Conservation (phyloP, 53 echinoderm and acorn worm genomes). For the Glandiceps talaboti region DNA sequence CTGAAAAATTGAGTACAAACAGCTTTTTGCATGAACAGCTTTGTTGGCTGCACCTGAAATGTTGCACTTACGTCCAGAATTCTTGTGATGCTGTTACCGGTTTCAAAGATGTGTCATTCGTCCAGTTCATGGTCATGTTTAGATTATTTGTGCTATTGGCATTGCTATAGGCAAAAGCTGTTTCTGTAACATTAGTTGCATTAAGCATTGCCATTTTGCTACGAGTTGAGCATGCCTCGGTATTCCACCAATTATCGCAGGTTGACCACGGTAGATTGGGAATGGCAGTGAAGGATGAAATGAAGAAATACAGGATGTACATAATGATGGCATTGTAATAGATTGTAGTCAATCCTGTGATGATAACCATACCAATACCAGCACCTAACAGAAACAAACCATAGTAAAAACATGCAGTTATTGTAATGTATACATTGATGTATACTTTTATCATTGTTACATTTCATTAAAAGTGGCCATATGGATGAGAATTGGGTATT, state of each 20-base stretch:
- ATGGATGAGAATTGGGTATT: no score
- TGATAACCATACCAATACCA: slow-evolving; percentile 63
- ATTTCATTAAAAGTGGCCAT: no score
- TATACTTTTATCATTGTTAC: no score
- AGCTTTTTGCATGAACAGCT: no score
- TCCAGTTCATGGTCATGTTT: no score
- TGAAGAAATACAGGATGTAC: slow-evolving; percentile 84
- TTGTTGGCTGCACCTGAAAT: no score
- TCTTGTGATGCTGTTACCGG: background rate
- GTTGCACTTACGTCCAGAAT: background rate
- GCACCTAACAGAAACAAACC: slow-evolving; percentile 50
- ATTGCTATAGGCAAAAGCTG: no score
- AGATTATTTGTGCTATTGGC: no score
- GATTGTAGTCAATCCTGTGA: slow-evolving; percentile 54
- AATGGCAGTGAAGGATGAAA: slow-evolving; percentile 48
- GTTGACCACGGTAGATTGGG: slow-evolving; percentile 55
- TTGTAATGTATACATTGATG: no score
- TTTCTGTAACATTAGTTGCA: no score
- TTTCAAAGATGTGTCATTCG: background rate
- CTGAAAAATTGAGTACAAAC: no score
- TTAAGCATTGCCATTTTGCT: background rate
- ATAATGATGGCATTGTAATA: slow-evolving; percentile 97
- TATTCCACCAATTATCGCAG: slow-evolving; percentile 60
- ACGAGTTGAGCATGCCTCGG: background rate
- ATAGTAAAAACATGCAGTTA: no score